Evolutionary conservation across 2,113 vertebrate species (phyloP).

Genomic region (Neofelis nebulosa): DNA sequence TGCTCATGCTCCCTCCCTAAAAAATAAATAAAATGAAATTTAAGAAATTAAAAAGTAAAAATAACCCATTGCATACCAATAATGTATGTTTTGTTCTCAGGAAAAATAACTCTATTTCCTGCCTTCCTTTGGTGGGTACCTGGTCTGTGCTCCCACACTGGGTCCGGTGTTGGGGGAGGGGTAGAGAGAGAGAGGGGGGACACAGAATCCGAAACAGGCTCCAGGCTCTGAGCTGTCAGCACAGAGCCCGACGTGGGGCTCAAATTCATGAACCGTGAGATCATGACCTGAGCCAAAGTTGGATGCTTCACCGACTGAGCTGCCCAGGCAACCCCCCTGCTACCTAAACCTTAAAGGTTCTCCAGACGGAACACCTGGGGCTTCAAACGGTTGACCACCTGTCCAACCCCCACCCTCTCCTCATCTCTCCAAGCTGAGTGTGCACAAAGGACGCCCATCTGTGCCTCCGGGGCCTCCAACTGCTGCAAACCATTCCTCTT

Average conservation of each 20-base stretch:
- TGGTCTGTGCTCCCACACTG: fast-evolving
- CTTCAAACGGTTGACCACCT: not conserved
- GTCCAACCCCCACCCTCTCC: not conserved
- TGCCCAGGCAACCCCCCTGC: not conserved
- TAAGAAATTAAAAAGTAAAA: not conserved
- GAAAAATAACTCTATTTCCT: not conserved
- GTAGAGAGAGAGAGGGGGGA: too few species aligned
- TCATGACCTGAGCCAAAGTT: too few species aligned
- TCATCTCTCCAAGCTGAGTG: fast-evolving
- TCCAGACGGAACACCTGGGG: not conserved
- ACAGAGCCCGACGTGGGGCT: too few species aligned
- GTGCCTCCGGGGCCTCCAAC: too few species aligned
- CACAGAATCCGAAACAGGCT: too few species aligned
- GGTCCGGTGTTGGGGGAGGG: not conserved
- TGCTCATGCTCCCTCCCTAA: not conserved
- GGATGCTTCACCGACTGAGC: too few species aligned
- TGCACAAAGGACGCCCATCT: fast-evolving
- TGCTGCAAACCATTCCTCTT: fast-evolving
- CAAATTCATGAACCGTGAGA: fast-evolving
- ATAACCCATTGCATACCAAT: not conserved
- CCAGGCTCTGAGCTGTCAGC: too few species aligned
- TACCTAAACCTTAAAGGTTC: not conserved
- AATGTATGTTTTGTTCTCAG: not conserved
- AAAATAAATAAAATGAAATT: not conserved
- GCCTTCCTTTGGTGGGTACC: not conserved